A percentile compares a stretch with the other conserved stretches of the same genome.
Conservation (phyloP, 2,888 invertebrate genomes). For the Acanthosepion pharaonis region DNA sequence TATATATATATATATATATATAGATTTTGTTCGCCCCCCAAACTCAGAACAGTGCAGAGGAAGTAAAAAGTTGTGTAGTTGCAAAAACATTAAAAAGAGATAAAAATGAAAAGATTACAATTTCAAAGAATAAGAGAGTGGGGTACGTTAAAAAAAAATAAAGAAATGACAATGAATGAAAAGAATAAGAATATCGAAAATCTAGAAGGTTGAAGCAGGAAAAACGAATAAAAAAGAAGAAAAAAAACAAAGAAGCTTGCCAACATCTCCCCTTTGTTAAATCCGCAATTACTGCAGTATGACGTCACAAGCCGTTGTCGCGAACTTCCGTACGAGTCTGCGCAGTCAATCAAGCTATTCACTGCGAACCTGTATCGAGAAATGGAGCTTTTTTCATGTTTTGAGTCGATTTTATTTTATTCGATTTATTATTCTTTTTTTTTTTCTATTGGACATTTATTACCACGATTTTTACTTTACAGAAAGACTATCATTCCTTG, state of each 20-base stretch:
- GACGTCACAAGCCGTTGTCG: constrained; percentile 33
- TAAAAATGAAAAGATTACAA: background rate
- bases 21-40: background rate
- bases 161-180: background rate
- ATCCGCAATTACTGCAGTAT: background rate
- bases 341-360: constrained; percentile 23
- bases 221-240: background rate
- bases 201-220: background rate
- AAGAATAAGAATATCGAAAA: constrained; percentile 12
- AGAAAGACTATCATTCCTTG: background rate
- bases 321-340: background rate
- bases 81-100: background rate
- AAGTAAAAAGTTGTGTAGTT: background rate
- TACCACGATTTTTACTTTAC: background rate
- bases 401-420: background rate
- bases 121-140: background rate
- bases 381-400: background rate
- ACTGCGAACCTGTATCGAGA: background rate
- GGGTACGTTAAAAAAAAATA: background rate
- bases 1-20: too few relatives aligned
- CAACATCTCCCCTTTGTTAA: background rate
- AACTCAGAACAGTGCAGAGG: background rate
- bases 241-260: background rate
- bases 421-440: background rate
- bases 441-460: background rate